phyloP scores from a whole-genome alignment of 2,797 vertebrate species.

The Pristis pectinata region DNA sequence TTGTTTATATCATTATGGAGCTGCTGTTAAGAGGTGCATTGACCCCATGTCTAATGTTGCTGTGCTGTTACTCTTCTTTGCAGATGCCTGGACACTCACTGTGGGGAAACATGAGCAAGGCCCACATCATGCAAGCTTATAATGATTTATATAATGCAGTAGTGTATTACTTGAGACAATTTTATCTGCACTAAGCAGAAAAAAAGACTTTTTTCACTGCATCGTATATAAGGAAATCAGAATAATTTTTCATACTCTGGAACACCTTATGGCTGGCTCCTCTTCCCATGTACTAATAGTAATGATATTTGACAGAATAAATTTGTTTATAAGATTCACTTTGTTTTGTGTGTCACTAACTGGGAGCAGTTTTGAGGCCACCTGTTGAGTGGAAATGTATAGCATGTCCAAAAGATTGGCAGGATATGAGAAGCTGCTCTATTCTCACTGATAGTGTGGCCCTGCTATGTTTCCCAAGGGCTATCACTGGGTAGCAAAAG shows the following conservation, averaged over 20 bases:
- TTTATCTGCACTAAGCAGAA: background rate
- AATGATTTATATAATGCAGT: background rate
- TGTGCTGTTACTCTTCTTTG: background rate
- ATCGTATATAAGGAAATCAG: background rate
- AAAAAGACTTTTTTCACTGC: background rate
- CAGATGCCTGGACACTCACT: background rate
- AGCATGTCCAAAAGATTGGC: no score
- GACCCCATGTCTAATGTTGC: background rate
- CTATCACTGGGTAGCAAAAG: background rate
- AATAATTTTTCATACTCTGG: background rate
- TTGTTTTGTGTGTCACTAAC: background rate
- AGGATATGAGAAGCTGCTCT: background rate
- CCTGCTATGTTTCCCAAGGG: background rate
- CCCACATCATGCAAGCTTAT: background rate
- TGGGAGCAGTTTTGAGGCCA: background rate
- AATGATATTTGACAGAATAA: background rate
- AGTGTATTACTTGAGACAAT: background rate
- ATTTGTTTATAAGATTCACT: background rate
- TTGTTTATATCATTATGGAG: background rate
- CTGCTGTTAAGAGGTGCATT: background rate
- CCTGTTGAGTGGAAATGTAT: background rate
- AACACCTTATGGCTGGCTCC: background rate
- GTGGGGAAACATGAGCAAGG: background rate
- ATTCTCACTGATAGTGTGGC: background rate
- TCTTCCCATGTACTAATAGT: background rate